Conservation (phyloP, 2,797 vertebrate genomes). For the Pantherophis alleghaniensis region DNA sequence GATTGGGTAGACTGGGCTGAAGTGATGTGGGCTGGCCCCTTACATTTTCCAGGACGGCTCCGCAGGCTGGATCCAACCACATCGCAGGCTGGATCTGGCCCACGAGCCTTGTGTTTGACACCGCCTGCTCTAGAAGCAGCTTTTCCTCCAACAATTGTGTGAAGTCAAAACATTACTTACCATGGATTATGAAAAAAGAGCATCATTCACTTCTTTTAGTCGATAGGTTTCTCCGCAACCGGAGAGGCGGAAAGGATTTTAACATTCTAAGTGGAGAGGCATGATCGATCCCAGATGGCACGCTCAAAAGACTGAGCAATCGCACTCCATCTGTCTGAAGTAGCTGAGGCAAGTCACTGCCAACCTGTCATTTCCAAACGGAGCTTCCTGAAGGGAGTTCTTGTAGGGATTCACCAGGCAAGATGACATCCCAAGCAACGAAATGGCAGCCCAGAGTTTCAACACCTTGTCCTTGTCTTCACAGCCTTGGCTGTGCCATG, state of each 20-base stretch:
- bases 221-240: background rate
- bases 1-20: no score
- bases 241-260: background rate
- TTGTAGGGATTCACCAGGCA: background rate
- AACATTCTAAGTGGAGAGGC: background rate
- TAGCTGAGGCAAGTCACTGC: background rate
- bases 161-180: conserved; percentile 11
- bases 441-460: background rate
- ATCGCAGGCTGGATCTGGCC: no score
- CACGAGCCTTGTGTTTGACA: no score
- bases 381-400: background rate
- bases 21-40: no score
- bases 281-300: background rate
- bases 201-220: background rate
- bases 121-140: background rate
- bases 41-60: no score
- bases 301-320: background rate
- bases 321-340: background rate
- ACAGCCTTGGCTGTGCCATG: background rate
- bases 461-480: background rate
- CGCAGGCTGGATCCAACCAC: no score
- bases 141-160: background rate
- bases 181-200: background rate
- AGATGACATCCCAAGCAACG: background rate
- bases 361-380: background rate